Conservation (phyloP, 2,888 invertebrate genomes). For the Drosophila niveifrons region DNA sequence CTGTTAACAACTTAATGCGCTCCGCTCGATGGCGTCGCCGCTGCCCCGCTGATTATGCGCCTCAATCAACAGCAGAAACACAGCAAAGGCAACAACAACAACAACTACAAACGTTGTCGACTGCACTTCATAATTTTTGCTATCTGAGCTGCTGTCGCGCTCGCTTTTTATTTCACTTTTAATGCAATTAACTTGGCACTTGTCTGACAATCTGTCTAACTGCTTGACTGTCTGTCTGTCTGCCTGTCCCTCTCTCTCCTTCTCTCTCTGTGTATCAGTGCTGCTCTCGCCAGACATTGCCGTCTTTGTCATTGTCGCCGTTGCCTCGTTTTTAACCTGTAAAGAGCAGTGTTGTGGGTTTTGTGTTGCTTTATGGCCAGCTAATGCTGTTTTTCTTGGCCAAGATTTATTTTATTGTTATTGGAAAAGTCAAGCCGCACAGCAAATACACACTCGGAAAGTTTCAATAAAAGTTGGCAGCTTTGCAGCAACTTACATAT, state of each 20-base stretch:
- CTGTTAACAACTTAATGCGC: conserved; percentile 82
- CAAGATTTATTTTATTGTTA: conserved; percentile 80
- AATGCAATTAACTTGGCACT: conserved; percentile 79
- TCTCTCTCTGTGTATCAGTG: conserved; percentile 4
- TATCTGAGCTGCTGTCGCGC: conserved; percentile 74
- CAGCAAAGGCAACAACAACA: conserved; percentile 26
- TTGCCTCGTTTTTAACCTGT: conserved; percentile 49
- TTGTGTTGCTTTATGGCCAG: conserved; percentile 71
- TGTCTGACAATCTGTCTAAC: conserved; percentile 62
- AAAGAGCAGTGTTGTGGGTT: conserved; percentile 27
- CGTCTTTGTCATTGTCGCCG: conserved; percentile 64
- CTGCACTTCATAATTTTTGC: conserved; percentile 79
- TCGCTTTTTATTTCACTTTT: conserved; percentile 79
- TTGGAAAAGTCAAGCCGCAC: conserved; percentile 73
- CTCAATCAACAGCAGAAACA: conserved; percentile 71
- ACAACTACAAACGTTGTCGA: conserved; percentile 32
- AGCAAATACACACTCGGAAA: conserved; percentile 49
- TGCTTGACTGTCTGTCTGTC: conserved; percentile 22
- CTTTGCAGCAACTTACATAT: too few relatives aligned
- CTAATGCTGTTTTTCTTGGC: conserved; percentile 79
- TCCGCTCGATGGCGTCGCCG: conserved; percentile 67
- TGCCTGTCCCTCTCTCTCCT: background rate
- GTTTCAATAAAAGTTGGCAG: conserved; percentile 71
- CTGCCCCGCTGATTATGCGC: conserved; percentile 73
- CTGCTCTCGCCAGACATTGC: conserved; percentile 49